These are phyloP conservation scores for Rhea pennata DNA, from an alignment of 2,113 vertebrate species.

Conservation along the genomic window DNA sequence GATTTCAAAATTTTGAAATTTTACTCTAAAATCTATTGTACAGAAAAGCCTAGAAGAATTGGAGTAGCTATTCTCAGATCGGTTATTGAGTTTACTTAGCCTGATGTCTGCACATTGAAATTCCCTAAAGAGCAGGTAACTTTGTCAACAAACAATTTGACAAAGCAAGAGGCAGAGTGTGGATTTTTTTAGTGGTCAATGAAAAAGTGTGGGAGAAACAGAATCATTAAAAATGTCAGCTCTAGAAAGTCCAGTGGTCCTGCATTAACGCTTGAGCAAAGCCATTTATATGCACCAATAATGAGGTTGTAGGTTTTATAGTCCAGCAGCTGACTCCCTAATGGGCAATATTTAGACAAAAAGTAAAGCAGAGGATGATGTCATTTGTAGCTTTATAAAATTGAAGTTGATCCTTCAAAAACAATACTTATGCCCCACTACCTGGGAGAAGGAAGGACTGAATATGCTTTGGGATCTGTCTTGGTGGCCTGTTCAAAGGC, in stretches of 20 bases:
- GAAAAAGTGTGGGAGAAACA: neutral
- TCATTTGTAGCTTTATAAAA: neutral
- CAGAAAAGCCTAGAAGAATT: neutral
- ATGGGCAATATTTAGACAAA: neutral
- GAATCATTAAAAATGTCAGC: slow-evolving; percentile 40
- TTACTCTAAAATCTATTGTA: neutral
- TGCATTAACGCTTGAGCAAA: slow-evolving; percentile 16
- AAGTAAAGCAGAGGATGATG: neutral
- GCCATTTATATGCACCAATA: neutral
- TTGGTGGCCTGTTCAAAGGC: neutral
- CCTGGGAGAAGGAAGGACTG: neutral
- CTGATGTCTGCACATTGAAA: neutral
- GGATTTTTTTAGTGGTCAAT: slow-evolving; percentile 15
- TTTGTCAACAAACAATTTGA: slow-evolving; percentile 4
- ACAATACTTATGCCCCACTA: fast-evolving
- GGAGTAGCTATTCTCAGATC: neutral
- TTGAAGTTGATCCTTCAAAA: neutral
- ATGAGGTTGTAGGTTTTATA: slow-evolving; percentile 9
- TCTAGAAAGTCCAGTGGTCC: slow-evolving; percentile 38
- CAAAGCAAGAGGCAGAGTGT: neutral
- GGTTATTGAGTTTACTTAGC: neutral
- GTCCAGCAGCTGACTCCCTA: neutral
- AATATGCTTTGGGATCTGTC: neutral
- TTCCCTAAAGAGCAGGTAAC: neutral
- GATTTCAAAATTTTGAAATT: slow-evolving; percentile 7